Conservation (phyloP, 2,113 vertebrate species). For the Lonchura striata region DNA sequence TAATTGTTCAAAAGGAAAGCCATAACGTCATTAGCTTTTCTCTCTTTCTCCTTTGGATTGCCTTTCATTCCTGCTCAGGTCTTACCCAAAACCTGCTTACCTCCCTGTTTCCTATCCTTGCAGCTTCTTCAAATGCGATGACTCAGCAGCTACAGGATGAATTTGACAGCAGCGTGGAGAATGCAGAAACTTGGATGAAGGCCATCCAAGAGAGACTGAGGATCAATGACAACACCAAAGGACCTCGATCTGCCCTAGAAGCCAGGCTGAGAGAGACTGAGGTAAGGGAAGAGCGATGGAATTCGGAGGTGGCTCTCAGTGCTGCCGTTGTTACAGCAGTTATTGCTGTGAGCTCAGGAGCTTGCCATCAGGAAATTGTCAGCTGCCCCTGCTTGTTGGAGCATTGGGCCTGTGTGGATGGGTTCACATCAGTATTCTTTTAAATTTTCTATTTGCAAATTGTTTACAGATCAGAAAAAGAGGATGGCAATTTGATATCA, state of each 20-base stretch:
- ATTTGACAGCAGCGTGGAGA: constrained; percentile 82
- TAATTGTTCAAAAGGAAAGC: neutral
- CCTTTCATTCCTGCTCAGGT: neutral
- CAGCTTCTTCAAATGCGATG: constrained; percentile 77
- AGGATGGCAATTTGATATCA: neutral
- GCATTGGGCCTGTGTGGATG: neutral
- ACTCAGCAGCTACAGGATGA: constrained; percentile 86
- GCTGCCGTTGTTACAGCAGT: neutral
- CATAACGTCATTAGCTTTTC: neutral
- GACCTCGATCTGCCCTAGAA: constrained; percentile 86
- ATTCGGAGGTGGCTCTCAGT: neutral
- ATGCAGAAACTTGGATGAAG: constrained; percentile 86
- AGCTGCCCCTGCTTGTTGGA: neutral
- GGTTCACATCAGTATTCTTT: neutral
- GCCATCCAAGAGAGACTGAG: constrained; percentile 83
- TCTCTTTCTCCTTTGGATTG: neutral
- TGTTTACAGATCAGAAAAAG: neutral
- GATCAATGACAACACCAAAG: constrained; percentile 88
- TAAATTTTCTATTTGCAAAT: neutral
- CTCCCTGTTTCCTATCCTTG: neutral
- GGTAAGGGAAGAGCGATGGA: constrained; percentile 62
- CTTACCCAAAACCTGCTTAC: neutral
- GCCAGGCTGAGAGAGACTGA: constrained; percentile 87
- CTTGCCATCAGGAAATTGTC: neutral
- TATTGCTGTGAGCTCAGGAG: neutral